Percentiles rank a stretch among this genome's conserved stretches.
Conservation (phyloP, 2,888 invertebrate genomes). For the Zhuqinia jingwanae region DNA sequence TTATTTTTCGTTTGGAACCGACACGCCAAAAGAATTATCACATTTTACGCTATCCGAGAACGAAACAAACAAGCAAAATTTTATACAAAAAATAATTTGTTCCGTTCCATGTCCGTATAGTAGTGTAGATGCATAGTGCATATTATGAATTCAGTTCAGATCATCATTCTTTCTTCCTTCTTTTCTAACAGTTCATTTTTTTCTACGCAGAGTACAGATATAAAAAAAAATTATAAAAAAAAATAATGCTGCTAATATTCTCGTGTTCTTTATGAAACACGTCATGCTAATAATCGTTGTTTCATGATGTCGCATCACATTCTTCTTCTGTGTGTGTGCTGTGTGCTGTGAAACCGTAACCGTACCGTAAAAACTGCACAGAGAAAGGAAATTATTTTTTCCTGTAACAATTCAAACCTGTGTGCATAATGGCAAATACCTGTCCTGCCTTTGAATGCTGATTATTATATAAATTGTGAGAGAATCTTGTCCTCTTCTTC, state of each 20-base stretch:
- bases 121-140: not conserved
- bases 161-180: no score
- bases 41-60: conserved; percentile 36
- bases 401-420: conserved; percentile 37
- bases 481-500: conserved; percentile 16
- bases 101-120: not conserved
- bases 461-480: no score
- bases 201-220: not conserved
- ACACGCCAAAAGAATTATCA: conserved; percentile 39
- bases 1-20: not conserved
- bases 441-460: no score
- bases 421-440: conserved; percentile 25
- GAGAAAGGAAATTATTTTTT: conserved; percentile 34
- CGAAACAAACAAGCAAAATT: conserved; percentile 1
- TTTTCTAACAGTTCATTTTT: conserved; percentile 27
- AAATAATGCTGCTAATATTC: no score
- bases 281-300: not conserved
- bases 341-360: not conserved
- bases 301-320: conserved; percentile 40
- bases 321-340: not conserved
- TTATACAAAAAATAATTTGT: conserved; percentile 10
- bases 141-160: not conserved
- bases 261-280: no score
- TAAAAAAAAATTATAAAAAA: no score
- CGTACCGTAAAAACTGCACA: conserved; percentile 27